Conservation (phyloP, 2,113 vertebrate species). For the Calyptommatus sinebrachiatus region DNA sequence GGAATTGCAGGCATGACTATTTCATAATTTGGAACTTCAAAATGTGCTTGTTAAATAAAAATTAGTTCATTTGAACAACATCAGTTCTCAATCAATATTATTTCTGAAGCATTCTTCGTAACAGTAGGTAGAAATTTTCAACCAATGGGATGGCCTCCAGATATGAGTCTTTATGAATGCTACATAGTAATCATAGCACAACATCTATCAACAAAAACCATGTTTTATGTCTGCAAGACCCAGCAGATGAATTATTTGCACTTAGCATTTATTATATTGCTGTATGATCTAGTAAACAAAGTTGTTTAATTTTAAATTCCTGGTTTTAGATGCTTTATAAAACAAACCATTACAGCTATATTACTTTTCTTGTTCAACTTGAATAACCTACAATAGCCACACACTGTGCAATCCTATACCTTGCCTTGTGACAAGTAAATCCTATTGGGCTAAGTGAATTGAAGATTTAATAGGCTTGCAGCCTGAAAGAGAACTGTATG, state of each 20-base stretch:
- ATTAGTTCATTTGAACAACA: not conserved
- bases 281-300: slow-evolving; percentile 10
- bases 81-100: not conserved
- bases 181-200: not conserved
- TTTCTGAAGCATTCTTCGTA: not conserved
- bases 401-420: not conserved
- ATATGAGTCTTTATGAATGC: not conserved
- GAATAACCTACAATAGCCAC: not conserved
- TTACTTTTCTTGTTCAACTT: not conserved
- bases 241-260: too few species aligned
- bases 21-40: not conserved
- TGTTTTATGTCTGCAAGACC: not conserved
- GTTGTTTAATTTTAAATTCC: not conserved
- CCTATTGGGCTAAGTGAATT: not conserved
- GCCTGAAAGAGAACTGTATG: not conserved
- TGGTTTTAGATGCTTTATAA: slow-evolving; percentile 7
- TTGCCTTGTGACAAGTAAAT: not conserved
- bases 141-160: not conserved
- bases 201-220: not conserved
- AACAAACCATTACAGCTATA: not conserved
- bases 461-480: not conserved
- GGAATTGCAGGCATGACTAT: too few species aligned
- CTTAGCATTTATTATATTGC: not conserved
- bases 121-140: too few species aligned
- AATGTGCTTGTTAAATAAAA: not conserved